phyloP scores from a whole-genome alignment of 92 coral and sea anemone genomes.

The Diadumene lineata region DNA sequence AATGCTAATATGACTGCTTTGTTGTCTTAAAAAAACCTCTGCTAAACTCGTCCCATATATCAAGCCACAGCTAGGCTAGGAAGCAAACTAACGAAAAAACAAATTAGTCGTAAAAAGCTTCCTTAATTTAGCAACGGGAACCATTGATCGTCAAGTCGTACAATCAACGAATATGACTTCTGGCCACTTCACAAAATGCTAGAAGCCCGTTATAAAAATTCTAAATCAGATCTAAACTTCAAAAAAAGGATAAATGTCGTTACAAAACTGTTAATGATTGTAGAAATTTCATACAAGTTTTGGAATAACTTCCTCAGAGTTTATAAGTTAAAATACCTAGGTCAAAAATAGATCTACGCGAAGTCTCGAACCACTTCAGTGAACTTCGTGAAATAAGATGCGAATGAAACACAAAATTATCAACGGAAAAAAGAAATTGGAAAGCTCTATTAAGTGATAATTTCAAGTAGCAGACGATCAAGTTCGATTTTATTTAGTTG shows the following conservation, averaged over 20 bases:
- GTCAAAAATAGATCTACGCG: not conserved
- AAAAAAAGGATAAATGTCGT: no score
- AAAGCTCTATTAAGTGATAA: not conserved
- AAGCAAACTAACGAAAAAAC: not conserved
- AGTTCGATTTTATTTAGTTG: not conserved
- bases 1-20: conserved; percentile 18
- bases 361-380: not conserved
- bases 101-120: not conserved
- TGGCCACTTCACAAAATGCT: not conserved
- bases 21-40: conserved; percentile 5
- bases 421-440: not conserved
- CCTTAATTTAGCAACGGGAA: no score
- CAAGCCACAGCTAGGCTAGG: not conserved
- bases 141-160: no score
- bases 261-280: not conserved
- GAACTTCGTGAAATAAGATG: not conserved
- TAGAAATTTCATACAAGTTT: not conserved
- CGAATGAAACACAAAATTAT: not conserved
- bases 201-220: not conserved
- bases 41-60: conserved; percentile 4
- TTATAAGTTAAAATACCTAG: conserved; percentile 3
- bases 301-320: conserved; percentile 1
- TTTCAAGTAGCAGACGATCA: not conserved
- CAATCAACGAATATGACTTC: no score
- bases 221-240: not conserved